Evolutionary conservation across 2,797 vertebrate genomes (phyloP).

Genomic region (Orientallactaga sibirica): DNA sequence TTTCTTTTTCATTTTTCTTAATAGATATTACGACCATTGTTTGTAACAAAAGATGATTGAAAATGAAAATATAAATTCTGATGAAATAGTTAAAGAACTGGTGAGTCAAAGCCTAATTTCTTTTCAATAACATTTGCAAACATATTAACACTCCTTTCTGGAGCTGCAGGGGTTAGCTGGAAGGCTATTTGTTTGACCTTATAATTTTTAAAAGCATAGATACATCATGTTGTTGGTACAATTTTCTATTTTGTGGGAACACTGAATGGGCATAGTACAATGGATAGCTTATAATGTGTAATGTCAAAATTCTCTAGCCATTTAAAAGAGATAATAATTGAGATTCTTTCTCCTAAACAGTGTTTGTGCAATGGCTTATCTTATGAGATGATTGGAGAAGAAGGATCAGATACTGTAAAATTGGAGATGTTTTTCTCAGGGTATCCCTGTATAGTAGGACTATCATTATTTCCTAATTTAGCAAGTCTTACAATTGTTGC

Average conservation of each 20-base stretch:
- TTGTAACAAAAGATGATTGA: conserved; percentile 86
- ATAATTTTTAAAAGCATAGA: conserved; percentile 42
- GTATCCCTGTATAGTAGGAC: conserved; percentile 90
- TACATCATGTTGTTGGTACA: neutral
- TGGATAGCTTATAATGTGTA: conserved; percentile 48
- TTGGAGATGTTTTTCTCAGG: conserved; percentile 94
- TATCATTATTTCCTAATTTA: conserved; percentile 90
- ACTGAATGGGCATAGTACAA: neutral
- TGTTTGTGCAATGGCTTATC: conserved; percentile 90
- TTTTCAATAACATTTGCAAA: conserved; percentile 34
- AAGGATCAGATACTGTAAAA: conserved; percentile 85
- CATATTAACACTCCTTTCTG: neutral
- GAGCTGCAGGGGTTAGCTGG: neutral
- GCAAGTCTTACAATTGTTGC: conserved; percentile 90
- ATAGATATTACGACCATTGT: conserved; percentile 71
- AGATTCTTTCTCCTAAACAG: conserved; percentile 85
- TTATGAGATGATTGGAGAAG: conserved; percentile 89
- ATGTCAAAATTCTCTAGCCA: conserved; percentile 1
- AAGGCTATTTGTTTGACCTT: neutral
- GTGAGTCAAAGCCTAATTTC: conserved; percentile 85
- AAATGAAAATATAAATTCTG: conserved; percentile 86
- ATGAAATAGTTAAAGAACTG: conserved; percentile 92
- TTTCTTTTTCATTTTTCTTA: conserved; percentile 62
- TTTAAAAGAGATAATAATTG: conserved; percentile 54
- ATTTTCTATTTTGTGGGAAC: neutral